Percentiles rank a stretch among this genome's conserved stretches.
Conservation (phyloP, 2,797 vertebrate genomes). For the Chaunax sp. region DNA sequence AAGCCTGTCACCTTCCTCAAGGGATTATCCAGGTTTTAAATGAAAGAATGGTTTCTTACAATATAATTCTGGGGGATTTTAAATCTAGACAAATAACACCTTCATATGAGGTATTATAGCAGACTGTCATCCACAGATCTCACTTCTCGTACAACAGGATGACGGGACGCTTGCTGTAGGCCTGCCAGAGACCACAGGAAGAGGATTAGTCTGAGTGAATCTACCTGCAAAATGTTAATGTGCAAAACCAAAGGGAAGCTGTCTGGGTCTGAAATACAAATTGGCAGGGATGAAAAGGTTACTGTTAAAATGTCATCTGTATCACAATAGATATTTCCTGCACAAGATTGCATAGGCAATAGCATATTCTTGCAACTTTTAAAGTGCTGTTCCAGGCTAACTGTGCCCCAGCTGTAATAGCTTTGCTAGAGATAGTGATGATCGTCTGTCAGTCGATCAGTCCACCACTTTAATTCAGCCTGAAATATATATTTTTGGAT, state of each 20-base stretch:
- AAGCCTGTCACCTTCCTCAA: slow-evolving; percentile 74
- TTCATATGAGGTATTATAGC: slow-evolving; percentile 74
- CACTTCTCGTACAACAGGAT: slow-evolving; percentile 25
- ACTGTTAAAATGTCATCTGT: slow-evolving; percentile 62
- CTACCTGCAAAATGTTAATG: slow-evolving; percentile 67
- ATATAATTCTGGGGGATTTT: slow-evolving; percentile 65
- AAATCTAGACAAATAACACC: slow-evolving; percentile 79
- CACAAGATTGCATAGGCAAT: slow-evolving; percentile 24
- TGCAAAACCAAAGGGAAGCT: slow-evolving; percentile 57
- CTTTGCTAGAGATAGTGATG: not conserved
- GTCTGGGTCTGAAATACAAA: slow-evolving; percentile 55
- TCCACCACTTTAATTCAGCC: slow-evolving; percentile 4
- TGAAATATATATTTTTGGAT: not conserved
- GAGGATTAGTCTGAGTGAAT: slow-evolving; percentile 70
- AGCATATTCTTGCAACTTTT: slow-evolving; percentile 39
- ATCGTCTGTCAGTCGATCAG: no score
- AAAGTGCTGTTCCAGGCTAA: slow-evolving; percentile 7
- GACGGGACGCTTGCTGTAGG: slow-evolving; percentile 25
- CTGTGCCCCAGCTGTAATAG: slow-evolving; percentile 10
- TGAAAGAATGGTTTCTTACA: slow-evolving; percentile 65
- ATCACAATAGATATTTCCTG: slow-evolving; percentile 44
- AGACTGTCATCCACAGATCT: slow-evolving; percentile 63
- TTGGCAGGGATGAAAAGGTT: slow-evolving; percentile 47
- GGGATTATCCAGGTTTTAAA: slow-evolving; percentile 82
- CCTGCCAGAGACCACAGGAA: slow-evolving; percentile 60